phyloP scores from a whole-genome alignment of 2,113 vertebrate genomes.

The Oriolus oriolus region DNA sequence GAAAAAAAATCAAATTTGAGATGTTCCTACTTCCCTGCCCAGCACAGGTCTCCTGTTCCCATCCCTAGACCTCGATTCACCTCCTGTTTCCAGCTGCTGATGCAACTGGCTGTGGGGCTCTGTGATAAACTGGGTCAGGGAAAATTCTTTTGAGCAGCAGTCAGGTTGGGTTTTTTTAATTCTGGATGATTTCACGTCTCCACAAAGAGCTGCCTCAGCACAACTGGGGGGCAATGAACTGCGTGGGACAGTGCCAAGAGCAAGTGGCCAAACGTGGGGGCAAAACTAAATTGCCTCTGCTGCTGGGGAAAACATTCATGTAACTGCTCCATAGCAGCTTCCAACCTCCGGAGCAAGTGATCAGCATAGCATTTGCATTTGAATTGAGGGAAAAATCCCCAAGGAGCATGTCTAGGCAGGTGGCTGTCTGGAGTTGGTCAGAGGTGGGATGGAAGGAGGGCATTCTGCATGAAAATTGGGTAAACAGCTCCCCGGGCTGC shows the following conservation, averaged over 20 bases:
- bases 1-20: background rate
- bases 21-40: background rate
- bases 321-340: background rate
- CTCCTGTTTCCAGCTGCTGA: background rate
- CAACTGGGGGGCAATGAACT: conserved; percentile 3
- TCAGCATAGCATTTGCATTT: conserved; percentile 55
- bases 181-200: conserved; percentile 11
- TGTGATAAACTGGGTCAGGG: background rate
- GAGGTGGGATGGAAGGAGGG: conserved; percentile 51
- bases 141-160: background rate
- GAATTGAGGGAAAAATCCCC: conserved; percentile 59
- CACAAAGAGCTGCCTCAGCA: conserved; percentile 27
- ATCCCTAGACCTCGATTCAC: background rate
- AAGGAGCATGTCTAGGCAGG: conserved; percentile 39
- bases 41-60: background rate
- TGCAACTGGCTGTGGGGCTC: background rate
- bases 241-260: background rate
- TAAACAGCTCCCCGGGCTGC: conserved; percentile 49
- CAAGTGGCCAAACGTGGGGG: conserved; percentile 42
- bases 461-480: conserved; percentile 24
- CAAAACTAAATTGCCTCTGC: conserved; percentile 38
- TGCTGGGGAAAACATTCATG: conserved; percentile 27
- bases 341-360: conserved; percentile 31
- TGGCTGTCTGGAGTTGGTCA: conserved; percentile 55
- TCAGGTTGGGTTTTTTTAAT: background rate